Conservation (phyloP, 2,113 vertebrate species). For the Poecilia latipinna region DNA sequence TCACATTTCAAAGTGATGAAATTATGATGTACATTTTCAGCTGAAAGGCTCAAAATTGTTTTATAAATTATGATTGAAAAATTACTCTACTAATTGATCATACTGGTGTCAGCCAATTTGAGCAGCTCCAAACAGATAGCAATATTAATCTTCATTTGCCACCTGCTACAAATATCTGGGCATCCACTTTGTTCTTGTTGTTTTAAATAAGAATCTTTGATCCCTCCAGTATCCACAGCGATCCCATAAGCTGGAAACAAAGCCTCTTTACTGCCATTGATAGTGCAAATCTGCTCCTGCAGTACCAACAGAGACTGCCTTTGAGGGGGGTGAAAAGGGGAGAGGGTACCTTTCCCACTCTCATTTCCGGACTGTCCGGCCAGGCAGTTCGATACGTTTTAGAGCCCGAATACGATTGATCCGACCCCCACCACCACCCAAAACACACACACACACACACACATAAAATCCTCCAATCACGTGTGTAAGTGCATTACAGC, state of each 20-base stretch:
- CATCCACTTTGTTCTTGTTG: neutral
- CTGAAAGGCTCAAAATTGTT: neutral
- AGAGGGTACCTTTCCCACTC: constrained; percentile 51
- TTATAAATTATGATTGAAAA: neutral
- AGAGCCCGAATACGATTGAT: constrained; percentile 72
- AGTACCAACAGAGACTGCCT: constrained; percentile 34
- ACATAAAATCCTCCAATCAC: constrained; percentile 45
- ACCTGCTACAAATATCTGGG: neutral
- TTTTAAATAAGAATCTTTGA: constrained; percentile 68
- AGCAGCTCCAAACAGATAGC: neutral
- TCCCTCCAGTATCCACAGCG: constrained; percentile 75
- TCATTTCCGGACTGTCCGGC: constrained; percentile 76
- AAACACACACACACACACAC: constrained; percentile 39
- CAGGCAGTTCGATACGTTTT: constrained; percentile 81
- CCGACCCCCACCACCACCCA: constrained; percentile 25
- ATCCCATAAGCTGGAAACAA: constrained; percentile 83
- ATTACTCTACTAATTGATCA: neutral
- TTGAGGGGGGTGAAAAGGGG: neutral
- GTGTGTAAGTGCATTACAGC: constrained; percentile 73
- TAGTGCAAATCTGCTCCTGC: constrained; percentile 81
- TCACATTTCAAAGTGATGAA: neutral
- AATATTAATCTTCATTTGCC: constrained; percentile 9
- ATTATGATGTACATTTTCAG: neutral
- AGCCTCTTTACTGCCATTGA: constrained; percentile 84
- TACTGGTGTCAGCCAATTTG: neutral